Evolutionary conservation across 2,797 vertebrate species (phyloP), one percentile per base, ranked within the genome.

Genomic region (Iguana delicatissima): DNA sequence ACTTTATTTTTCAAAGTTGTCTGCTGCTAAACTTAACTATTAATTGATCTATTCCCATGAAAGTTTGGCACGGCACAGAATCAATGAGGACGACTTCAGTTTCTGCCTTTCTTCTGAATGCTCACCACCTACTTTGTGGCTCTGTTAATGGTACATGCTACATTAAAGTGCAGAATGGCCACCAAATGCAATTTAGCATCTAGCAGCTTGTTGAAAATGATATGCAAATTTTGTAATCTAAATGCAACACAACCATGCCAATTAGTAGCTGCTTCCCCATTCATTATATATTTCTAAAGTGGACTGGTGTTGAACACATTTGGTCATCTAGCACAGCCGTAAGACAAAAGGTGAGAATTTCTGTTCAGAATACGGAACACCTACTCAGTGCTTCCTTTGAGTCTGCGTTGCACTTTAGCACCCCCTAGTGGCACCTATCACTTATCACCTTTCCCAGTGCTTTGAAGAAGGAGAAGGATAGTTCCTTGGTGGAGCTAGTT

Each of bases 401-500:
- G 3, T 74, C 46, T 87, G 1, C 26, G 10, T 20, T 94, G 86
- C 57, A 84, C 83, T 92, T 90, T 0, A 0, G 80, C 86, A 92
- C 89, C 92, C 72, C 92, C 93, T 91, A 89, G 77, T 89, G 91
- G 89, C 91, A 46, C 84, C 26, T 76, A 46, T 24, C 77, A 81
- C 24, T 8, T 26, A 83, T 64, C 89, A 13, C n/a, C 77, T 91
- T 83, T 59, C 35, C n/a, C 29, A 89, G 42, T 16, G 13, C 6
- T 77, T 10, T 38, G 35, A 0, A 0, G 35, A 62, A 0, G 38
- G 59, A 79, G 74, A 42, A 79, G 74, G 46, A 7, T 72, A 82
- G 26, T 29, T 29, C 12, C 79, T 16, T 42, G 20, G 79, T 88
- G 9, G 88, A 0, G 1, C 1, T 85, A 22, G 85, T 38, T 12